phyloP scores from a whole-genome alignment of 2,797 vertebrate genomes.

The Loriculus beryllinus region DNA sequence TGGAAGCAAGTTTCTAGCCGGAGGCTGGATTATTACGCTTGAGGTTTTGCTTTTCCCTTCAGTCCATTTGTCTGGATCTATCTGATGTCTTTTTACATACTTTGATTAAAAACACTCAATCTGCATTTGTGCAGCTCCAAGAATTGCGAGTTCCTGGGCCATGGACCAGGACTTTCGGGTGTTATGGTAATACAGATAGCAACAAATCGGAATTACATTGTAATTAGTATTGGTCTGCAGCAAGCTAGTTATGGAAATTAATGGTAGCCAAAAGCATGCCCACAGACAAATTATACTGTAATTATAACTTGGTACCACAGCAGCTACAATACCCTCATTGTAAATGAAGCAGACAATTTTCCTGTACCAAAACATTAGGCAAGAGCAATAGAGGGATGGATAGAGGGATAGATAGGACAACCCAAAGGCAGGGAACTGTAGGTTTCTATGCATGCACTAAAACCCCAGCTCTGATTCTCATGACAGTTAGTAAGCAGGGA shows the following conservation, averaged over 20 bases:
- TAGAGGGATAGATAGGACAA: neutral
- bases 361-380: neutral
- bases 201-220: neutral
- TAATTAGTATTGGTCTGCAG: neutral
- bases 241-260: constrained; percentile 11
- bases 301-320: neutral
- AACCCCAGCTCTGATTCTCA: neutral
- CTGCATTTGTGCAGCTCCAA: neutral
- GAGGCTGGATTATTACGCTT: neutral
- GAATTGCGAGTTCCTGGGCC: neutral
- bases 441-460: neutral
- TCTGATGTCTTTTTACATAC: neutral
- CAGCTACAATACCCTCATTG: neutral
- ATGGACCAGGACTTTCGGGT: neutral
- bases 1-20: neutral
- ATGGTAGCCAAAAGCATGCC: neutral
- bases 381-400: neutral
- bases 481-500: neutral
- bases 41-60: neutral
- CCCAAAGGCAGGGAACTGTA: neutral
- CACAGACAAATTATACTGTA: neutral
- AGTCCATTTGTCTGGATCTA: neutral
- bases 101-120: neutral
- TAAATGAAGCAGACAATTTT: neutral
- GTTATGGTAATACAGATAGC: neutral